Conservation (phyloP, 2,797 vertebrate genomes). For the Premnoplex brunnescens region DNA sequence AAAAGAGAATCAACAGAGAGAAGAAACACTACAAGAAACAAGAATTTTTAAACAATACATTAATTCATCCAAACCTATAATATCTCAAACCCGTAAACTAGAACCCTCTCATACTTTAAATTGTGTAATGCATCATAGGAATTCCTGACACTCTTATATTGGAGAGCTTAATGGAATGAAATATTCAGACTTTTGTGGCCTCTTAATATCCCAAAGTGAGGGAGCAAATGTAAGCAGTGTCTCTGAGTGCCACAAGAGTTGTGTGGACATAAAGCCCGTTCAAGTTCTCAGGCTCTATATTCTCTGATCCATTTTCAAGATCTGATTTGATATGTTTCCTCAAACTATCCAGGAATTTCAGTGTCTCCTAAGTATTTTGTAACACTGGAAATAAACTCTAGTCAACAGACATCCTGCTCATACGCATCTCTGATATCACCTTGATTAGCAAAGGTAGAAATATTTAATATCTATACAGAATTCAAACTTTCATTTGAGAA, state of each 20-base stretch:
- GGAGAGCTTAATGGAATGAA: not conserved
- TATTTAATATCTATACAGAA: not conserved
- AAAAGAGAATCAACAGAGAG: not conserved
- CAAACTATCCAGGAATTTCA: not conserved
- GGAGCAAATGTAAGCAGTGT: rapidly evolving
- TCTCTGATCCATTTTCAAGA: not conserved
- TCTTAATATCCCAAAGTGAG: not conserved
- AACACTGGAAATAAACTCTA: not conserved
- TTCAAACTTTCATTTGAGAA: not conserved
- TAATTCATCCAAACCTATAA: not conserved
- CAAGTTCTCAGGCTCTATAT: not conserved
- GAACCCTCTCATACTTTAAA: not conserved
- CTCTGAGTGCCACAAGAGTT: not conserved
- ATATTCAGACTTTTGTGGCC: not conserved
- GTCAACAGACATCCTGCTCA: not conserved
- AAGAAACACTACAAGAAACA: not conserved
- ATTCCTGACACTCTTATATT: not conserved
- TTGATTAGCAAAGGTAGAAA: not conserved
- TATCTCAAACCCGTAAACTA: not conserved
- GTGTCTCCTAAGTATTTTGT: not conserved
- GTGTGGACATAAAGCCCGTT: not conserved
- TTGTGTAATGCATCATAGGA: not conserved
- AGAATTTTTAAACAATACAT: not conserved
- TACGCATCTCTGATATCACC: not conserved
- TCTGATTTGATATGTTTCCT: not conserved